Base-by-base conservation (phyloP, 2,797 vertebrate genomes). In the Sylvia borin region DNA sequence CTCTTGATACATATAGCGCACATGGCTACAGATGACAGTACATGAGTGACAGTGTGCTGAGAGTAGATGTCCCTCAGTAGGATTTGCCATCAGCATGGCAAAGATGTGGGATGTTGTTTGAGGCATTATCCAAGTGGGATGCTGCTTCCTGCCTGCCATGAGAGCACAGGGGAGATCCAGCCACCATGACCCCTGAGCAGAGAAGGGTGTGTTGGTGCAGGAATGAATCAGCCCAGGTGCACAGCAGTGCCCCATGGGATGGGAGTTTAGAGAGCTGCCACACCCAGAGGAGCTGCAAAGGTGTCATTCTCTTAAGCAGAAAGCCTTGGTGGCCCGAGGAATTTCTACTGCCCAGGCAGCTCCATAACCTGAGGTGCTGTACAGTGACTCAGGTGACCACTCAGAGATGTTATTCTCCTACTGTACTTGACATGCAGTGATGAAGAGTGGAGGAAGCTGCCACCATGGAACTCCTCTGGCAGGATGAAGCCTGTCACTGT, bases 131-230 rank as follows among this genome's bases (percentile, higher is more conserved):
- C 17, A 38, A 22, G 40, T 20, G 20, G 10, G 42, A 32, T 77
- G 77, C 45, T 84, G 38, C 57, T 62, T 53, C 53, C 57, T 91
- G 40, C 38, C 38, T 67, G 25, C 32, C 1, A 0, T 48, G 36
- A 55, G 79, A 55, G 58, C 43, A 85, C 51, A 47, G 38, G 16
- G 87, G 76, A 77, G 34, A 50, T 74, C 21, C 54, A 81, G 21
- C 34, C 58, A 26, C 0, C 0, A 4, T 50, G 77, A 38, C 55
- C 42, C 36, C 34, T 32, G 25, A 38, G 60, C 51, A 62, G 25
- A 22, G 50, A 54, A 78, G 10, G 24, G 5, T 34, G 18, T 13
- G 7, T 9, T n/a, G 20, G 4, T 78, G 11, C 1, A 4, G 38
- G 62, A 61, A 17, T 61, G 36, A 13, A 50, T 71, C 34, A 9